Conservation (phyloP, 2,888 invertebrate genomes). For the Crossocerus cetratus region DNA sequence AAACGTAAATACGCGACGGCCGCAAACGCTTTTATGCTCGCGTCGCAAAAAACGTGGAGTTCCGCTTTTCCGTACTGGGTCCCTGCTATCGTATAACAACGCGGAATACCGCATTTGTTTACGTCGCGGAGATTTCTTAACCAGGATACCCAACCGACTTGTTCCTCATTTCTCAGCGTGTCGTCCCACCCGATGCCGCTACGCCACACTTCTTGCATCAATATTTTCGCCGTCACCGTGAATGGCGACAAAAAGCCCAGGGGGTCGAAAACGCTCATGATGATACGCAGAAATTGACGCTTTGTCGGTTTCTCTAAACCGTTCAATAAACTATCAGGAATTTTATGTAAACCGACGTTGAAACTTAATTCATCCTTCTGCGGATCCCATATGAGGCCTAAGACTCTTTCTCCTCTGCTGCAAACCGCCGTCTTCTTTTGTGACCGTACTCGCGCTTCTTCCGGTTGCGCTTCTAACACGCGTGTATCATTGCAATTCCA, state of each 20-base stretch:
- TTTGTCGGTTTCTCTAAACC: background rate
- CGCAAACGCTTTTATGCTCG: slow-evolving; percentile 7
- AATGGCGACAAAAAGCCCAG: background rate
- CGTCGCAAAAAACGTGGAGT: slow-evolving; percentile 11
- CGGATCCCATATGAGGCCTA: slow-evolving; percentile 2
- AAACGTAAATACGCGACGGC: slow-evolving; percentile 4
- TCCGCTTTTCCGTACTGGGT: background rate
- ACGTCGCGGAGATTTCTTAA: background rate
- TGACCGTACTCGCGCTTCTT: background rate
- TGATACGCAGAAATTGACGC: background rate
- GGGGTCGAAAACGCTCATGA: slow-evolving; percentile 4
- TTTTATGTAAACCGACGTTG: background rate
- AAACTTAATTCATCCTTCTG: background rate
- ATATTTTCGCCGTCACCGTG: background rate
- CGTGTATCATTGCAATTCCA: background rate
- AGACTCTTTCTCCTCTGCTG: background rate
- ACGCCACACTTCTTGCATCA: background rate
- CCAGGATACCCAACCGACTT: background rate
- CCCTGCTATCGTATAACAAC: background rate
- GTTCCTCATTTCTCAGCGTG: background rate
- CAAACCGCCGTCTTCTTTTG: background rate
- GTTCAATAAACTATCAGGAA: background rate
- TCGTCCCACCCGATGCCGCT: slow-evolving; percentile 9
- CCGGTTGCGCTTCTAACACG: background rate
- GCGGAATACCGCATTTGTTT: background rate